Conservation (phyloP, 2,797 vertebrate genomes). For the Rhabdophis nuchalis region DNA sequence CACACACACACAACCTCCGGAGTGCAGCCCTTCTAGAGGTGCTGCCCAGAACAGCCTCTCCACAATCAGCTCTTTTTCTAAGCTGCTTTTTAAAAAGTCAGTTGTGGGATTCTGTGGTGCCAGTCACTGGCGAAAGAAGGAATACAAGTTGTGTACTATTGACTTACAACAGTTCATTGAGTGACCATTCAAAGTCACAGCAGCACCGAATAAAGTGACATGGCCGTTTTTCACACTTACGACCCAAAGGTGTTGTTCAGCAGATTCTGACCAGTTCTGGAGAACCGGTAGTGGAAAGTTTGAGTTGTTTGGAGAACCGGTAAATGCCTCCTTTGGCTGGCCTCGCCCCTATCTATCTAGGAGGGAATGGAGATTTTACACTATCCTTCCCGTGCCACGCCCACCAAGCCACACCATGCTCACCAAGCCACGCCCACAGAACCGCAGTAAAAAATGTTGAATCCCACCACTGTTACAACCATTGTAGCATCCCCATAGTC, state of each 20-base stretch:
- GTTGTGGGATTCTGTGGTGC: not conserved
- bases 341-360: no score
- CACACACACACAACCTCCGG: not conserved
- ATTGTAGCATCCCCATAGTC: not conserved
- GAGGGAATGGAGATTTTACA: no score
- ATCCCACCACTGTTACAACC: not conserved
- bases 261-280: no score
- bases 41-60: not conserved
- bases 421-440: no score
- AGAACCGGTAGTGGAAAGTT: no score
- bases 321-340: no score
- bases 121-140: not conserved
- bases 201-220: not conserved
- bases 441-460: no score
- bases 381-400: no score
- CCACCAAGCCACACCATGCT: no score
- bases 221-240: not conserved
- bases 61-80: not conserved
- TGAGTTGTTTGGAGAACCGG: no score
- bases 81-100: not conserved
- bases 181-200: not conserved
- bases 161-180: not conserved
- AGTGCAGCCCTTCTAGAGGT: not conserved
- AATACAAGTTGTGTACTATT: not conserved
- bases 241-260: no score